Evolutionary conservation across 2,888 invertebrate genomes (phyloP), one percentile per base, ranked within the genome.

Genomic region (Calliscelio sp.): DNA sequence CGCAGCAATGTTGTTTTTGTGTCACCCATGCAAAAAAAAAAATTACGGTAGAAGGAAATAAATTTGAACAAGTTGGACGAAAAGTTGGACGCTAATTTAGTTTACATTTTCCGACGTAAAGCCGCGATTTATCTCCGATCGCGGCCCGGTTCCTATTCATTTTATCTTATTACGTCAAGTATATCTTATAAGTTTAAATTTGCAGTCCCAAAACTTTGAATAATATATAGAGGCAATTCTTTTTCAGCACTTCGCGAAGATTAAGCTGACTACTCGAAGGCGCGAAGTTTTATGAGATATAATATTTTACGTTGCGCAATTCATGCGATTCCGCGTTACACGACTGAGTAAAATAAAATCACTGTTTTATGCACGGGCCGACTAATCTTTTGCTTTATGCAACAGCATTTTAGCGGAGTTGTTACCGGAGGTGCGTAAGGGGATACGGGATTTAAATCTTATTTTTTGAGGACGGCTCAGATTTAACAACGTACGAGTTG

Each of bases 121-220:
- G 44, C 53, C 61, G 20, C 41, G 63, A 79, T 79, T 79, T 79
- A 79, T 71, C 63, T 79, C 24, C 59, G 71, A 79, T 79, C 79
- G 55, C 63, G 46, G 35, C 22, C 10, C 53, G 49, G 44, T 22
- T 66, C 14, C 35, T 68, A 81, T 68, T 81, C 73, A 74, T 81
- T 81, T 73, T 74, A 74, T 81, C 66, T 81, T 81, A 81, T 81
- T 81, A 81, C 66, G 80, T 74, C 80, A 81, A 59, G 66, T 68
- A 74, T 66, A 74, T 81, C 66, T 81, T 81, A 81, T 74, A 73
- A 81, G 80, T 74, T 81, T 73, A 81, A 81, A 80, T 80, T 65
- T 73, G 71, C 80, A 65, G 73, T 73, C 57, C 73, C 73, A 59
- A 73, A 80, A 81, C 68, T 81, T 73, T 74, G 74, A 81, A 81